These are phyloP conservation scores for Lanius ludovicianus DNA, from an alignment of 2,113 vertebrate genomes.

Conservation along the genomic window DNA sequence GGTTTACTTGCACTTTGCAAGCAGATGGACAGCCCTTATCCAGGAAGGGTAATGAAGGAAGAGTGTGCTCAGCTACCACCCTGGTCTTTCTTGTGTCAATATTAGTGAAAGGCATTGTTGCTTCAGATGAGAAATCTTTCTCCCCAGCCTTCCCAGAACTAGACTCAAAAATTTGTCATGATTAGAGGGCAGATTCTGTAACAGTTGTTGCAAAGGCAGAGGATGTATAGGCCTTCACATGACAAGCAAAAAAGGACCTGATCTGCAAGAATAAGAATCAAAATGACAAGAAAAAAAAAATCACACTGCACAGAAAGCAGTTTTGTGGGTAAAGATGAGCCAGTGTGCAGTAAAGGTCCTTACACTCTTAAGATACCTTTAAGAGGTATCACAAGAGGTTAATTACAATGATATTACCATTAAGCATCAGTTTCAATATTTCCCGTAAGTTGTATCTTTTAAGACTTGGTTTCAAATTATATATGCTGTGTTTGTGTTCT, in stretches of 20 bases:
- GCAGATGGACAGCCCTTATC: neutral
- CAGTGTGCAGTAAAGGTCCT: neutral
- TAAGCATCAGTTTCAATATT: neutral
- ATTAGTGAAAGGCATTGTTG: neutral
- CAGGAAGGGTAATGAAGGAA: neutral
- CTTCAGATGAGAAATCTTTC: neutral
- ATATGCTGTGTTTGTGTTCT: neutral
- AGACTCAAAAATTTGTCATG: neutral
- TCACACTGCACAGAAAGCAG: neutral
- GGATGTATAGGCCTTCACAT: neutral
- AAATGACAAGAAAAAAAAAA: neutral
- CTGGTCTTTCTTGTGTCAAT: neutral
- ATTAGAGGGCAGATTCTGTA: neutral
- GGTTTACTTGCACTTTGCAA: neutral
- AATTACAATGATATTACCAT: neutral
- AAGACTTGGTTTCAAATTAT: neutral
- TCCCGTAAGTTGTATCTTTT: neutral
- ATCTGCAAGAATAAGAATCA: neutral
- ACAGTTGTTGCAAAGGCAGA: neutral
- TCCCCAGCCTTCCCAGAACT: neutral
- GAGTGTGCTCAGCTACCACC: neutral
- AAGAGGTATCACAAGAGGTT: neutral
- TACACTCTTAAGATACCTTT: neutral
- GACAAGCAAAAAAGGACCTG: neutral
- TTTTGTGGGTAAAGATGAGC: neutral